These are phyloP conservation scores for Meloidogyne hapla DNA, from an alignment of 1,140 invertebrate genomes.

Conservation along the genomic window DNA sequence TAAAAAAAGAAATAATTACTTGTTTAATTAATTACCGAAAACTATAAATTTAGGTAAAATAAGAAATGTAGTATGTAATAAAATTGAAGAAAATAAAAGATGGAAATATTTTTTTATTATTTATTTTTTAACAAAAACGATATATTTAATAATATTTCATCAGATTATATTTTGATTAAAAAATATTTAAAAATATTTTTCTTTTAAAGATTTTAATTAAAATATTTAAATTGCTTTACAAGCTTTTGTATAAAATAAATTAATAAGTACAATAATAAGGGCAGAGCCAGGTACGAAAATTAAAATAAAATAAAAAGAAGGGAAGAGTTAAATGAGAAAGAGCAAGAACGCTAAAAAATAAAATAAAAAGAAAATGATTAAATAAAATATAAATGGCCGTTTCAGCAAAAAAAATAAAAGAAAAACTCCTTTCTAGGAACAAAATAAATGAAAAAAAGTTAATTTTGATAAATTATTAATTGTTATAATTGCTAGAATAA, in stretches of 20 bases:
- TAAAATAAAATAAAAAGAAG: not conserved
- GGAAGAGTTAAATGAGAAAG: not conserved
- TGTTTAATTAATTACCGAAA: not conserved
- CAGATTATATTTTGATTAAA: too few relatives aligned
- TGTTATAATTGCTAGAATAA: too few relatives aligned
- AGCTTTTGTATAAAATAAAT: too few relatives aligned
- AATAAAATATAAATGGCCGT: not conserved
- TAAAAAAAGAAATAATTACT: not conserved
- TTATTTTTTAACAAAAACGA: too few relatives aligned
- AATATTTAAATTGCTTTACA: too few relatives aligned
- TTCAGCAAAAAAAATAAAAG: not conserved
- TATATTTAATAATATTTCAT: too few relatives aligned
- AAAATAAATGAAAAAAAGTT: not conserved
- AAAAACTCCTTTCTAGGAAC: not conserved
- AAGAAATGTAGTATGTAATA: conserved; percentile 9
- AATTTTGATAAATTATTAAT: not conserved
- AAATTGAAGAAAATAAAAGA: not conserved
- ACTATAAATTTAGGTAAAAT: not conserved
- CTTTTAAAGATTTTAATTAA: not conserved
- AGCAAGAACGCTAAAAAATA: not conserved
- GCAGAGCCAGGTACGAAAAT: not conserved
- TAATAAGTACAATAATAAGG: not conserved
- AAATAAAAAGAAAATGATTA: conserved; percentile 6
- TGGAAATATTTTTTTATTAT: too few relatives aligned
- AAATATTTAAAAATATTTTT: conserved; percentile 6